Conservation (phyloP, 2,113 vertebrate species). For the Chascanopsetta lugubris region DNA sequence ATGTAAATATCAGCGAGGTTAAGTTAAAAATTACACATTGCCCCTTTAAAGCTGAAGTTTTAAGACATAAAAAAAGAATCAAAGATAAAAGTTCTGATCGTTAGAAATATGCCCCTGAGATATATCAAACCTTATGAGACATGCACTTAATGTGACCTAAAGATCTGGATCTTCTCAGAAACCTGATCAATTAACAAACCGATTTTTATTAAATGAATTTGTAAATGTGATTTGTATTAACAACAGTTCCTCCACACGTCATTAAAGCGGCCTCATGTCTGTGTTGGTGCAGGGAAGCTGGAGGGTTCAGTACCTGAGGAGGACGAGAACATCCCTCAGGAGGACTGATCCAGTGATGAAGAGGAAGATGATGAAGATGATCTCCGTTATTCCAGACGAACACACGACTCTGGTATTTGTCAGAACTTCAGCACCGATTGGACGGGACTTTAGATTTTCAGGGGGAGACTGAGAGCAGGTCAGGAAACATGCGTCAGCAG, state of each 20-base stretch:
- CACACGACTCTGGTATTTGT: neutral
- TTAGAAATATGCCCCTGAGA: too few relatives aligned
- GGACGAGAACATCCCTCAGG: slow-evolving; percentile 42
- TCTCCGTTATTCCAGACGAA: slow-evolving; percentile 7
- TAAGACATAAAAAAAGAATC: too few relatives aligned
- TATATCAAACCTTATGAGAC: too few relatives aligned
- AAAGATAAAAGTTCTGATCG: too few relatives aligned
- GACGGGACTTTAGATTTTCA: neutral
- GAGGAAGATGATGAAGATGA: neutral
- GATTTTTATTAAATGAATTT: too few relatives aligned
- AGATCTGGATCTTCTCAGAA: too few relatives aligned
- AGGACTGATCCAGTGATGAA: slow-evolving; percentile 20
- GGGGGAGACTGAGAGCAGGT: neutral
- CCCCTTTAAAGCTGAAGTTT: too few relatives aligned
- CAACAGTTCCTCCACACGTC: neutral
- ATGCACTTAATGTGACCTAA: too few relatives aligned
- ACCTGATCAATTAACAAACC: too few relatives aligned
- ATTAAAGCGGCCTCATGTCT: neutral
- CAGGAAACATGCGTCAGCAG: neutral
- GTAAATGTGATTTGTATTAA: too few relatives aligned
- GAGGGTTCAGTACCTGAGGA: slow-evolving; percentile 60
- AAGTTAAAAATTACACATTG: too few relatives aligned
- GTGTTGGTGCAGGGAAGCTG: slow-evolving; percentile 57
- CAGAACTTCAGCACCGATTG: neutral
- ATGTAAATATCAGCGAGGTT: too few relatives aligned